These are phyloP conservation scores for Ictalurus furcatus DNA, from an alignment of 2,113 vertebrate species.

Conservation along the genomic window DNA sequence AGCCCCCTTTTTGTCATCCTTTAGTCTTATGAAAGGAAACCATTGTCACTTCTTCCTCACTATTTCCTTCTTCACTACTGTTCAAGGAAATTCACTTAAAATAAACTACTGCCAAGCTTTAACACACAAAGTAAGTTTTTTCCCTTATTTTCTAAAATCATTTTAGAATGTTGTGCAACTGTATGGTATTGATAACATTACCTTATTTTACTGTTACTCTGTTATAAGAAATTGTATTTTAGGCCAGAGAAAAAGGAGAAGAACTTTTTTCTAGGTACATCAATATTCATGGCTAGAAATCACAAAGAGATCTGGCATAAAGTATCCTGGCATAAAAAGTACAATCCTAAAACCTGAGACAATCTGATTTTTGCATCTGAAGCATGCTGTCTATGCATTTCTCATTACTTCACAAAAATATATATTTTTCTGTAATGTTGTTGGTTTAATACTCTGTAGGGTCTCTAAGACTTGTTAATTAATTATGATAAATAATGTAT, in stretches of 20 bases:
- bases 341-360: background rate
- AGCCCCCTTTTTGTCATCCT: constrained; percentile 37
- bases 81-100: background rate
- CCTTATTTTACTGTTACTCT: background rate
- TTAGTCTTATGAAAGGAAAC: constrained; percentile 57
- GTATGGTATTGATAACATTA: background rate
- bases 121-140: constrained; percentile 16
- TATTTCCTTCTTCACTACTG: constrained; percentile 34
- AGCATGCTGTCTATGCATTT: too few species aligned
- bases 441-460: too few species aligned
- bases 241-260: background rate
- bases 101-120: constrained; percentile 42
- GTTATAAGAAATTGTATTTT: background rate
- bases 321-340: background rate
- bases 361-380: background rate
- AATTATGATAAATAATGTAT: too few species aligned
- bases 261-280: background rate
- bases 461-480: too few species aligned
- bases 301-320: background rate
- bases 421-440: too few species aligned
- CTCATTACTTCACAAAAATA: too few species aligned
- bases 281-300: background rate
- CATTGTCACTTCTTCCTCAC: constrained; percentile 62
- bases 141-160: background rate
- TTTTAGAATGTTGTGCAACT: background rate